Evolutionary conservation across 2,888 invertebrate genomes (phyloP), one percentile per base, ranked within the genome.

Genomic region (Thelaira solivaga): DNA sequence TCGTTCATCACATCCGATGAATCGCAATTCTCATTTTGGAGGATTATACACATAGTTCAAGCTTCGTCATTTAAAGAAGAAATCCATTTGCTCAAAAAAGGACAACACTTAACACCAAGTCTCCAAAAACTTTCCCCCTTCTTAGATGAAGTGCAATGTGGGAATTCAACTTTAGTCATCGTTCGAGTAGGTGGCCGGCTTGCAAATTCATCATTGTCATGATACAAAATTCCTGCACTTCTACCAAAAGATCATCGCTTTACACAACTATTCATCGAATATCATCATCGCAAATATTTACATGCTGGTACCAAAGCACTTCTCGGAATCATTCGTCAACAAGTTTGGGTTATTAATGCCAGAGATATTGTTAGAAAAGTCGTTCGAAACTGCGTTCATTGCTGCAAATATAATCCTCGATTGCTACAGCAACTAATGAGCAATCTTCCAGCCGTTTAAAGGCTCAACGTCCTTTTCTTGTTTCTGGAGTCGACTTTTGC

Each of bases 161-260:
- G 3, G 2, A n/a, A 6, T 10, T 36, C 18, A 55, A 47, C 34
- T 24, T 31, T 62, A 2, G 1, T 7, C 1, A 31, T 34, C 13
- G 61, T 84, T 31, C 80, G 84, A 67, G 84, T 31, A 16, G 45
- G 31, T 5, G 20, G 31, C 5, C 20, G 61, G 5, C 22, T 43
- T 43, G 43, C 43, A 29, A 59, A 43, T 29, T 11, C 34, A n/a
- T n/a, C 84, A 1, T 31, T 83, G 2, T 65, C 80, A 68, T 41
- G 76, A 81, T 18, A 67, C 80, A 31, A 83, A 80, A 51, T 82
- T 80, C 84, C 82, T 2, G 51, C 51, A 18, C 8, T 51, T 4
- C 13, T 31, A 18, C 31, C 29, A 7, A 59, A 43, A 16, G 1
- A 43, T 45, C 45, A 59, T 43, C 59, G 20, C 7, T 43, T 18